Conservation (phyloP, 2,797 vertebrate species). For the Brachyrhaphis roseni region DNA sequence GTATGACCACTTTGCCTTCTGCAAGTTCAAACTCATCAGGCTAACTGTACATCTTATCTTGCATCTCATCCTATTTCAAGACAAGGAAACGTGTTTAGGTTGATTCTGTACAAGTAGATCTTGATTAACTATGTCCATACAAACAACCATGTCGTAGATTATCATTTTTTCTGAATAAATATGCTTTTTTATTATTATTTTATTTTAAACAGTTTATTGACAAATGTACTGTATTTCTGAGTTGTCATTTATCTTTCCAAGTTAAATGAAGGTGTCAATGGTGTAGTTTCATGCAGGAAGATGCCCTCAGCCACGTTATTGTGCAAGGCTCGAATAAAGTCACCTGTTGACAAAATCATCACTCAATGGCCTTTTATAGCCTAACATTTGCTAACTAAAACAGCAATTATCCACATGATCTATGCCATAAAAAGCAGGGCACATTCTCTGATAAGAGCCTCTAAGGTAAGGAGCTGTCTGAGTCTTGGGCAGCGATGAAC, state of each 20-base stretch:
- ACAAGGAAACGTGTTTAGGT: neutral
- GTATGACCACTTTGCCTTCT: conserved; percentile 39
- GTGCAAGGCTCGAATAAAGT: conserved; percentile 16
- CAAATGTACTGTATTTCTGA: neutral
- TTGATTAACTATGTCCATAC: neutral
- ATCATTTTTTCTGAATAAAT: neutral
- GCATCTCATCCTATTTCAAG: neutral
- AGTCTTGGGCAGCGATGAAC: conserved; percentile 34
- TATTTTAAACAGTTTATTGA: neutral
- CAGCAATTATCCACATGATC: conserved; percentile 14
- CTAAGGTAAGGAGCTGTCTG: conserved; percentile 22
- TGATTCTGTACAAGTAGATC: neutral
- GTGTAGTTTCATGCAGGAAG: conserved; percentile 4
- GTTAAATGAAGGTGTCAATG: neutral
- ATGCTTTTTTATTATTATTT: neutral
- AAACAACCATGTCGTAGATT: neutral
- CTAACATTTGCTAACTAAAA: neutral
- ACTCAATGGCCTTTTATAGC: neutral
- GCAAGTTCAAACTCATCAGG: conserved; percentile 24
- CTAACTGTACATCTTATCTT: conserved; percentile 19
- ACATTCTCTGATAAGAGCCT: neutral
- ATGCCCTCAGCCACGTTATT: conserved; percentile 11
- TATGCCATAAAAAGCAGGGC: neutral
- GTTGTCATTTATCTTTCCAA: neutral
- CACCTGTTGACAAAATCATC: conserved; percentile 25